These are phyloP conservation scores for Brenthis hecate DNA, from an alignment of 2,888 invertebrate species.

Conservation along the genomic window DNA sequence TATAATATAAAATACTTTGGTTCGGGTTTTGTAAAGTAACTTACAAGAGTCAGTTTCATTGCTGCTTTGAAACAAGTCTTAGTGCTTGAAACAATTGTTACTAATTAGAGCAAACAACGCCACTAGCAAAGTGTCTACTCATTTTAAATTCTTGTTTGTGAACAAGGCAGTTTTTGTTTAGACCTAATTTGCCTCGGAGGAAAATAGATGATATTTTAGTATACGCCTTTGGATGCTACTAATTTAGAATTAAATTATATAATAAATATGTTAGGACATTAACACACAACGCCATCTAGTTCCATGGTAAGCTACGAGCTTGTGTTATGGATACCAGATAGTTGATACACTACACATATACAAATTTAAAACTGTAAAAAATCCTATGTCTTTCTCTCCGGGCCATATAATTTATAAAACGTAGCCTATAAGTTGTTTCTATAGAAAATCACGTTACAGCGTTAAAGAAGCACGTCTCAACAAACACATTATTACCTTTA, in stretches of 20 bases:
- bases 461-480: no score
- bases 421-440: no score
- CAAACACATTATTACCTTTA: no score
- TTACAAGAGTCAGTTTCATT: slow-evolving; percentile 15
- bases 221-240: slow-evolving; percentile 65
- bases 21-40: neutral
- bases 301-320: no score
- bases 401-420: no score
- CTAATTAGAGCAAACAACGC: slow-evolving; percentile 36
- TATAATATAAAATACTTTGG: neutral
- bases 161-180: slow-evolving; percentile 28
- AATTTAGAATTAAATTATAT: slow-evolving; percentile 59
- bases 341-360: no score
- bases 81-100: slow-evolving; percentile 30
- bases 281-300: no score
- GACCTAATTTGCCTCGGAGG: slow-evolving; percentile 27
- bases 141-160: slow-evolving; percentile 32
- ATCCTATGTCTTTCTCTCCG: no score
- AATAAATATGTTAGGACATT: no score
- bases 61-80: slow-evolving; percentile 20
- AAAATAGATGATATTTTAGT: slow-evolving; percentile 52
- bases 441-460: no score
- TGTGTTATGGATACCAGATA: no score
- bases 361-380: no score
- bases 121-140: slow-evolving; percentile 29